Base-by-base conservation (phyloP, 1,140 invertebrate genomes). In the Triops cancriformis region DNA sequence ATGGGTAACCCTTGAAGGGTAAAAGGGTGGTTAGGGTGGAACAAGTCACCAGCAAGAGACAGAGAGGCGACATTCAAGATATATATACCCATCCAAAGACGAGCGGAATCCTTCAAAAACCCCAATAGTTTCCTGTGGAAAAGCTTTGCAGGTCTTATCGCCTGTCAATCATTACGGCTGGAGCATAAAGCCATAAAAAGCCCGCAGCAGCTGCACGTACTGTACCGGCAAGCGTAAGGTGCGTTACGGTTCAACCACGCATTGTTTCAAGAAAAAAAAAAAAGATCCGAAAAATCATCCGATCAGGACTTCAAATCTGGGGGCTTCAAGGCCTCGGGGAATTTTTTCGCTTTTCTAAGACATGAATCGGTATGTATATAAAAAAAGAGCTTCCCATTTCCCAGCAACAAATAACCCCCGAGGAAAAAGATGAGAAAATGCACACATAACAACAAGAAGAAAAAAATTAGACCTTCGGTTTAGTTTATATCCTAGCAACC, bases 141-240 rank as follows among this genome's bases (percentile, higher is more conserved):
- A 64, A 64, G 51, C 51, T 64, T 37, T 37, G 7, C 6, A 23
- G 51, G n/a, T 64, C 51, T 64, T 64, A 64, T 64, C 51, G 51
- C 51, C 51, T 64, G 51, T 64, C 51, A 64, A 64, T 64, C 51
- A 64, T 64, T 64, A 64, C 14, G 51, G 51, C 51, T 64, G 51
- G 5, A 64, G 31, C 51, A 64, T 64, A 64, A 64, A 64, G 51
- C 51, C 14, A 64, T 64, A 64, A 64, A 45, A 64, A 14, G 31
- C 31, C 51, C 51, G 51, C n/a, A 64, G 51, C 51, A 64, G 51
- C 51, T 64, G 51, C 51, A 64, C 1, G 23, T 64, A 37, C 51
- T 5, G 51, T 64, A 64, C 10, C 14, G 51, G 7, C 31, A 37
- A 64, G 51, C 23, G 51, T 64, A 64, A 64, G 14, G 51, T 64